phyloP scores from a whole-genome alignment of 2,113 vertebrate species.

The Noturus placidus region DNA sequence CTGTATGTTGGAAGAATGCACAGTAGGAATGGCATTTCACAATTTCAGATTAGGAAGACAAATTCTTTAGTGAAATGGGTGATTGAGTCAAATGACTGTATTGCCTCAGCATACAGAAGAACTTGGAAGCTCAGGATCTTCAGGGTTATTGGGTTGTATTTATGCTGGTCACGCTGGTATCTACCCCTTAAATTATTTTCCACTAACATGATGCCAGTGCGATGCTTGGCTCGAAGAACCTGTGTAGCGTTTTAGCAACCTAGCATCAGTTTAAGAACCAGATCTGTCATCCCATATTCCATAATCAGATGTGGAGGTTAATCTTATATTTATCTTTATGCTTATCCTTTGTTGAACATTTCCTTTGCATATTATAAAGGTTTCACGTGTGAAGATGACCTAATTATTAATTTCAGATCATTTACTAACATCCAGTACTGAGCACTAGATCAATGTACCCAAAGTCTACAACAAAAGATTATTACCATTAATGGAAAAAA shows the following conservation, averaged over 20 bases:
- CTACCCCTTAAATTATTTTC: background rate
- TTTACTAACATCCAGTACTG: background rate
- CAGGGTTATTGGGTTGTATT: background rate
- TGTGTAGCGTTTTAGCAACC: background rate
- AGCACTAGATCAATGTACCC: background rate
- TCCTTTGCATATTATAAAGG: background rate
- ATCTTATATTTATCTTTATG: background rate
- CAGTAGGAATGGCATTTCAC: constrained; percentile 33
- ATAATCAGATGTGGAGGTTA: background rate
- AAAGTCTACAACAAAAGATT: background rate
- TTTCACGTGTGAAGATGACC: background rate
- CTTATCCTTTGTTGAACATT: background rate
- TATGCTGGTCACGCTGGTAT: background rate
- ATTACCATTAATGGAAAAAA: background rate
- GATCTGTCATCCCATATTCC: background rate
- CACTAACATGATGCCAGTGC: background rate
- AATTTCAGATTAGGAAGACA: constrained; percentile 31
- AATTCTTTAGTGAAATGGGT: background rate
- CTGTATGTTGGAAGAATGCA: constrained; percentile 39
- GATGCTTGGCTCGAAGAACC: background rate
- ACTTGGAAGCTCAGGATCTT: background rate
- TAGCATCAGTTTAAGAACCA: background rate
- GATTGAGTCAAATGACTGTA: background rate
- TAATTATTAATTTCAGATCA: background rate
- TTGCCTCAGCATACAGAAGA: background rate